Evolutionary conservation across 2,113 vertebrate genomes (phyloP).

Genomic region (Tichodroma muraria): DNA sequence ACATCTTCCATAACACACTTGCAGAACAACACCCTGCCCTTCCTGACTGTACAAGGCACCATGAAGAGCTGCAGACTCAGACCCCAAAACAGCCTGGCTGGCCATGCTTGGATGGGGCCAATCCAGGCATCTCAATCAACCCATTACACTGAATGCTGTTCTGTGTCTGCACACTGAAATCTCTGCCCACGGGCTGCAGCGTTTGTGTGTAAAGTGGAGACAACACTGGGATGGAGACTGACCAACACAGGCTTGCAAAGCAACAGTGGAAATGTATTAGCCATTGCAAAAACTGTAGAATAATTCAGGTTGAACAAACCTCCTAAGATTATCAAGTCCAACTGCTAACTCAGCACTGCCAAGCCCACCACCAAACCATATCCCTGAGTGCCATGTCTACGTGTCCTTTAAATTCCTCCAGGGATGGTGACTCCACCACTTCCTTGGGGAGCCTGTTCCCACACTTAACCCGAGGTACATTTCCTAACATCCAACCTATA

Average conservation of each 20-base stretch:
- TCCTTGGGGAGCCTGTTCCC: background rate
- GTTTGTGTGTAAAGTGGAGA: fast-evolving
- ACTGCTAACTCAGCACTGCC: background rate
- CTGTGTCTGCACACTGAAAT: too few relatives aligned
- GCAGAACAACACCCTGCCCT: background rate
- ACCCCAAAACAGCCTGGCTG: background rate
- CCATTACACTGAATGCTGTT: background rate
- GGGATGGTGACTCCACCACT: too few relatives aligned
- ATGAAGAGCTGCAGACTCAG: background rate
- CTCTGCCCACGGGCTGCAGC: background rate
- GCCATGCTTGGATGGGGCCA: background rate
- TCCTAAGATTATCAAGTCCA: background rate
- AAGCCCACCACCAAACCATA: background rate
- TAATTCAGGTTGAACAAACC: background rate
- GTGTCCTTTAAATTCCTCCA: background rate
- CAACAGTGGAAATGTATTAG: background rate
- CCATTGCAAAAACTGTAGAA: background rate
- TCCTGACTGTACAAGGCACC: too few relatives aligned
- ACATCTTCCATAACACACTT: background rate
- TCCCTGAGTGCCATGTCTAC: background rate
- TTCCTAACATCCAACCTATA: background rate
- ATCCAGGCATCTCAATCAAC: background rate
- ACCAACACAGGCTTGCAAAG: background rate
- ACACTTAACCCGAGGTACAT: background rate
- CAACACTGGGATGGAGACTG: background rate